Conservation (phyloP, 1,140 invertebrate species). For the Drosophila littoralis region DNA sequence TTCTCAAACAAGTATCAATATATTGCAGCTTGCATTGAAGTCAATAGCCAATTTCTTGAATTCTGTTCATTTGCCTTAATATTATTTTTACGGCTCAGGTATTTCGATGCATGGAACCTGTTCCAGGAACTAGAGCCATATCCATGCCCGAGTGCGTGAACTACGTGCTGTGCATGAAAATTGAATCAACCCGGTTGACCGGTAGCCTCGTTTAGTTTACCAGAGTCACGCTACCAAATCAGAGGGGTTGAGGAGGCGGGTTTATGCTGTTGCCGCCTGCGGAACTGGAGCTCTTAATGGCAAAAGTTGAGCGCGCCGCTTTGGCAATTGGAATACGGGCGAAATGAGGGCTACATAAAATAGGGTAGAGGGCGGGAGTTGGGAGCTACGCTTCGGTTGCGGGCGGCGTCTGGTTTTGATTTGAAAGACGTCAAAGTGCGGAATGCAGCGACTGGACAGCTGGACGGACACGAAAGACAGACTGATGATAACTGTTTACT, state of each 20-base stretch:
- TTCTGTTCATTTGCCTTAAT: background rate
- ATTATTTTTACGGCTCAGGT: background rate
- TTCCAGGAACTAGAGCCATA: slow-evolving; percentile 3
- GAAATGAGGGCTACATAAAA: background rate
- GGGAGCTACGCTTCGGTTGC: background rate
- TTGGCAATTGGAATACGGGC: slow-evolving; percentile 34
- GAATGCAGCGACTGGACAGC: slow-evolving; percentile 20
- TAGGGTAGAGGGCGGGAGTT: background rate
- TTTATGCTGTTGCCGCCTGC: slow-evolving; percentile 20
- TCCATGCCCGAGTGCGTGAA: slow-evolving; percentile 9
- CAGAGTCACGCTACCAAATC: background rate
- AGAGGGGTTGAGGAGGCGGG: background rate
- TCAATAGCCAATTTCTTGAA: background rate
- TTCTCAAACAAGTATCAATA: no score
- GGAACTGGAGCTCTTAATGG: slow-evolving; percentile 49
- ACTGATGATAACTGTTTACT: slow-evolving; percentile 24
- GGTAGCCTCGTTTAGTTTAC: slow-evolving; percentile 13
- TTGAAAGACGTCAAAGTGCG: slow-evolving; percentile 50
- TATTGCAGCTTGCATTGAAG: background rate
- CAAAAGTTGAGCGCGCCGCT: slow-evolving; percentile 35
- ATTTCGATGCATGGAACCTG: background rate
- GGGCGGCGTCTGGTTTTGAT: slow-evolving; percentile 49
- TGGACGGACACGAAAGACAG: background rate
- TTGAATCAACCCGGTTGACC: slow-evolving; percentile 28
- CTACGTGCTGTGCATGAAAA: slow-evolving; percentile 40